Percentiles rank a stretch among this genome's conserved stretches.
Conservation (phyloP, 2,888 invertebrate genomes). For the Didymodactylos carnosus region DNA sequence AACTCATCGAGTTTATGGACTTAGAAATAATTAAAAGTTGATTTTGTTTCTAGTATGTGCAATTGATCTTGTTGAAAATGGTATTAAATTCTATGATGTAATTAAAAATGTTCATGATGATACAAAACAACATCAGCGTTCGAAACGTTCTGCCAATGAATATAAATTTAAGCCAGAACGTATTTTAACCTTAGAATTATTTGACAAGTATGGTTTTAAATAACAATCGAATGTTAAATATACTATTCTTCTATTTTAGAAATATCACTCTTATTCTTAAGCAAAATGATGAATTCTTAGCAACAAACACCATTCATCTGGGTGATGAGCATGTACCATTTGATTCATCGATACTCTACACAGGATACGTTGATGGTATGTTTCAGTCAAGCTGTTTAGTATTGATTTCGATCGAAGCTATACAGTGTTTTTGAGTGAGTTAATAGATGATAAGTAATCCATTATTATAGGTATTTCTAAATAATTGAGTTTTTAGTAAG, state of each 20-base stretch:
- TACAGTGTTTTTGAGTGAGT: too few species aligned
- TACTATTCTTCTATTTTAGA: background rate
- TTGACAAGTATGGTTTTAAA: background rate
- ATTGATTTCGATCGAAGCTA: too few species aligned
- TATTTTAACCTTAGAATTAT: background rate
- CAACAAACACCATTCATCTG: background rate
- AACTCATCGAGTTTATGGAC: background rate
- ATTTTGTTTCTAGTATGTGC: background rate
- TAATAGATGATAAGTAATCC: too few species aligned
- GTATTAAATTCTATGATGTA: background rate
- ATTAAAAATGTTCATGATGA: background rate
- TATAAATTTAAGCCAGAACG: background rate
- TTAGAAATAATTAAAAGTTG: too few species aligned
- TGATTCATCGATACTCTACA: background rate
- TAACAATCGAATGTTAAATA: background rate
- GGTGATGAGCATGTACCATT: background rate
- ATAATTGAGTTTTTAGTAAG: too few species aligned
- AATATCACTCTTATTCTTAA: background rate
- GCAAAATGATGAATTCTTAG: background rate
- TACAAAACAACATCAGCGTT: background rate
- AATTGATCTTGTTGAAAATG: background rate
- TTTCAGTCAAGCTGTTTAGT: too few species aligned
- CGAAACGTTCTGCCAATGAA: background rate
- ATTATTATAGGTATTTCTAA: too few species aligned
- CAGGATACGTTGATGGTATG: background rate